A percentile compares a stretch with the other conserved stretches of the same genome.
Evolutionary conservation across 2,113 vertebrate species (phyloP).

Genomic region (Carlito syrichta): DNA sequence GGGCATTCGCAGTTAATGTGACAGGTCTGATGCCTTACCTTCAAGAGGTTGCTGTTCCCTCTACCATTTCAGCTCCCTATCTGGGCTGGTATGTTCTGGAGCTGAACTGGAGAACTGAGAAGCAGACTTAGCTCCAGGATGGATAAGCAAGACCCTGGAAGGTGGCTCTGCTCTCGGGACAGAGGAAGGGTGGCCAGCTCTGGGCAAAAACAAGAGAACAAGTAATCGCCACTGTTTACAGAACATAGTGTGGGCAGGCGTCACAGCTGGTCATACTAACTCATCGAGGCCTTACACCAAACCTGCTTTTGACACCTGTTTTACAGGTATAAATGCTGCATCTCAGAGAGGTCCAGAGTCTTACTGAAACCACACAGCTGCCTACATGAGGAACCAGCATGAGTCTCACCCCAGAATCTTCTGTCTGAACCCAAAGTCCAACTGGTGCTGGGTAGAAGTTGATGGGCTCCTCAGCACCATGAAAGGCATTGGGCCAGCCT

Average conservation of each 20-base stretch:
- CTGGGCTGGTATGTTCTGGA: too few species aligned
- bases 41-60: too few species aligned
- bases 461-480: neutral
- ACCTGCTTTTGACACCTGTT: neutral
- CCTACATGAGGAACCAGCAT: neutral
- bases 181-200: neutral
- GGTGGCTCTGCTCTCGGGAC: neutral
- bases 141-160: neutral
- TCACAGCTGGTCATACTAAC: neutral
- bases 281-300: neutral
- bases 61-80: neutral
- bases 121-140: neutral
- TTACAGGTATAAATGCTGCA: neutral
- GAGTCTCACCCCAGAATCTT: neutral
- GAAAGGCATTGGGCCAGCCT: neutral
- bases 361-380: neutral
- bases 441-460: neutral
- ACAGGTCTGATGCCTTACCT: neutral
- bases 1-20: rapidly evolving
- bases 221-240: neutral
- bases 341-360: neutral
- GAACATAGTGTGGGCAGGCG: neutral
- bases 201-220: neutral
- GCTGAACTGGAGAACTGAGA: rapidly evolving
- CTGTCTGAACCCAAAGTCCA: neutral